Evolutionary conservation across 1,140 invertebrate species (phyloP).

Genomic region (Heterodera carotae): DNA sequence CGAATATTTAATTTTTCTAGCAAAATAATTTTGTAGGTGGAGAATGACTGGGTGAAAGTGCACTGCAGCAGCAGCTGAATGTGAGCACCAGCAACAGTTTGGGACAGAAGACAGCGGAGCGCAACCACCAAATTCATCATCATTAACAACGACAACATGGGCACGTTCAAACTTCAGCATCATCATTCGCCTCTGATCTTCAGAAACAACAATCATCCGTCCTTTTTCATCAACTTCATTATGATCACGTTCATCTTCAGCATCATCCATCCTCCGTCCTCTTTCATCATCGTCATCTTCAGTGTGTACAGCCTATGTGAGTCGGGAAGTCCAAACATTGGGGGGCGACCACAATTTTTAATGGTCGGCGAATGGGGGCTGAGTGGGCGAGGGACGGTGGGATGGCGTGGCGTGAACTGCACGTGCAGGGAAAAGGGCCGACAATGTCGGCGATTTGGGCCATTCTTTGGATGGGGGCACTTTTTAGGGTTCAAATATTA

Average conservation of each 20-base stretch:
- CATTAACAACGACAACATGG: not conserved
- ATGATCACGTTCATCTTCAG: no score
- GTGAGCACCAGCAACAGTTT: not conserved
- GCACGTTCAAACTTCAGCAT: no score
- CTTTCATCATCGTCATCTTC: not conserved
- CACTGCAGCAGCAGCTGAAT: slow-evolving; percentile 21
- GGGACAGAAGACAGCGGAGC: slow-evolving; percentile 1
- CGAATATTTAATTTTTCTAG: not conserved
- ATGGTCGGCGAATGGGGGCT: not conserved
- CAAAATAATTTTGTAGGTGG: slow-evolving; percentile 17
- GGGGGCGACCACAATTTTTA: not conserved
- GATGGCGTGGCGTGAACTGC: not conserved
- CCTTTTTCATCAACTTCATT: no score
- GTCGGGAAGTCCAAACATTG: no score
- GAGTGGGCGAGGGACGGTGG: no score
- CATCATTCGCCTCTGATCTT: no score
- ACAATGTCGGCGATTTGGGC: not conserved
- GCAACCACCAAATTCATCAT: no score
- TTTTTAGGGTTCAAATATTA: not conserved
- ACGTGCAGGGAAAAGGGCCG: not conserved
- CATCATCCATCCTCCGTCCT: not conserved
- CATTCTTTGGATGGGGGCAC: not conserved
- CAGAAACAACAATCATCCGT: no score
- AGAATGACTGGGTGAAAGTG: slow-evolving; percentile 27
- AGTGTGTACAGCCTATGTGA: not conserved